Percentiles rank a stretch among this genome's conserved stretches.
phyloP scores from a whole-genome alignment of 2,113 vertebrate species.

The Ceuthmochares aereus region DNA sequence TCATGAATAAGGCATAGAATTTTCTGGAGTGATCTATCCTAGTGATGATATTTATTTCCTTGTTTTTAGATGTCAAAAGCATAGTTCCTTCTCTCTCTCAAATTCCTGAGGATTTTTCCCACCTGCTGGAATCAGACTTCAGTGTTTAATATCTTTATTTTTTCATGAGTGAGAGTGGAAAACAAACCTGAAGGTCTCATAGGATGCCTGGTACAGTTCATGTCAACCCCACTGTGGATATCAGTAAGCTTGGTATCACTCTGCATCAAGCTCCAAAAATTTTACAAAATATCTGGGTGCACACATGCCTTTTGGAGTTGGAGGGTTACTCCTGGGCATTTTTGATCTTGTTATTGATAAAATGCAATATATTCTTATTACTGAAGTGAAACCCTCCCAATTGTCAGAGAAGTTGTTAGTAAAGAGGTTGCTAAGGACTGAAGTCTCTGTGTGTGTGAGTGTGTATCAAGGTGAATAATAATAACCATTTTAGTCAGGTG shows the following conservation, averaged over 20 bases:
- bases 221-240: background rate
- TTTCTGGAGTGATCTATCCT: background rate
- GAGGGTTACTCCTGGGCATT: background rate
- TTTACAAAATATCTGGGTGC: background rate
- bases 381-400: background rate
- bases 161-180: background rate
- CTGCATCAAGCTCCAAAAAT: background rate
- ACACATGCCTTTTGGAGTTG: background rate
- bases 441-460: background rate
- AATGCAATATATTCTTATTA: background rate
- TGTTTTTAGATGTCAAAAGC: background rate
- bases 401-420: slow-evolving; percentile 2
- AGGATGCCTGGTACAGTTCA: background rate
- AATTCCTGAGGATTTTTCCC: background rate
- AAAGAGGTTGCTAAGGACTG: background rate
- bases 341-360: slow-evolving; percentile 38
- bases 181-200: background rate
- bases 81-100: background rate
- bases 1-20: background rate
- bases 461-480: slow-evolving; percentile 32
- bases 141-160: background rate
- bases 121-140: background rate
- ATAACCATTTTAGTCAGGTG: slow-evolving; percentile 34
- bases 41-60: background rate
- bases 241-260: background rate